Evolutionary conservation across 2,888 invertebrate genomes (phyloP).

Genomic region (Sarcophaga caerulescens): DNA sequence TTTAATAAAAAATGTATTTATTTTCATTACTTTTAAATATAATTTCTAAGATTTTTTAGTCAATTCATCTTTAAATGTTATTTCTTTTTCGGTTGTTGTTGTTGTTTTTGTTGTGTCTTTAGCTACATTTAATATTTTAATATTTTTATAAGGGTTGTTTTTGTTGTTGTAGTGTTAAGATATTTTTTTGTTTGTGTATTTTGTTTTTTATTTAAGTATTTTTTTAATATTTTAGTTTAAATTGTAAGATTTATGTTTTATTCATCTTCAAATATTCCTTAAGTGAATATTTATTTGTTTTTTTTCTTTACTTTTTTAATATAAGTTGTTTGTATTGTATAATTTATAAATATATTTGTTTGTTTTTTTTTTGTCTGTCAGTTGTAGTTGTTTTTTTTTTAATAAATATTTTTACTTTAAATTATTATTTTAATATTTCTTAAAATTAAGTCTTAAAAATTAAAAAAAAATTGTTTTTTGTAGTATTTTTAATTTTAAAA

Average conservation of each 20-base stretch:
- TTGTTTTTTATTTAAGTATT: not conserved
- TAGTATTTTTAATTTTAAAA: constrained; percentile 15
- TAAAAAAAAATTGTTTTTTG: constrained; percentile 50
- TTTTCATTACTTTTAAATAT: constrained; percentile 44
- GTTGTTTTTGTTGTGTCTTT: constrained; percentile 27
- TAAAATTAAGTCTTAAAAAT: constrained; percentile 64
- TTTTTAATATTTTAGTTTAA: constrained; percentile 47
- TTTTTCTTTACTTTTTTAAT: constrained; percentile 19
- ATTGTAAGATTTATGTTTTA: constrained; percentile 28
- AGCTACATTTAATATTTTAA: constrained; percentile 40
- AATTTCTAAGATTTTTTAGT: constrained; percentile 31
- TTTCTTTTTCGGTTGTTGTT: constrained; percentile 6
- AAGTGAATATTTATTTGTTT: constrained; percentile 30
- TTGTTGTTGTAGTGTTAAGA: constrained; percentile 20
- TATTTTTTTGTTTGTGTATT: not conserved
- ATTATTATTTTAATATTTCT: constrained; percentile 47
- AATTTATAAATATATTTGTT: constrained; percentile 62
- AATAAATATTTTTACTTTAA: constrained; percentile 62
- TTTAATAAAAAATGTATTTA: constrained; percentile 35
- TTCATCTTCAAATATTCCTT: constrained; percentile 11
- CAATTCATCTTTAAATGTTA: constrained; percentile 22
- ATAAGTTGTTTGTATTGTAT: constrained; percentile 51
- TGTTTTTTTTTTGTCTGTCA: constrained; percentile 14
- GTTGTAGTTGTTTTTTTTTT: constrained; percentile 46
- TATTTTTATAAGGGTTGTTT: constrained; percentile 1